phyloP scores from a whole-genome alignment of 2,888 invertebrate genomes.

The Sisyra nigra region DNA sequence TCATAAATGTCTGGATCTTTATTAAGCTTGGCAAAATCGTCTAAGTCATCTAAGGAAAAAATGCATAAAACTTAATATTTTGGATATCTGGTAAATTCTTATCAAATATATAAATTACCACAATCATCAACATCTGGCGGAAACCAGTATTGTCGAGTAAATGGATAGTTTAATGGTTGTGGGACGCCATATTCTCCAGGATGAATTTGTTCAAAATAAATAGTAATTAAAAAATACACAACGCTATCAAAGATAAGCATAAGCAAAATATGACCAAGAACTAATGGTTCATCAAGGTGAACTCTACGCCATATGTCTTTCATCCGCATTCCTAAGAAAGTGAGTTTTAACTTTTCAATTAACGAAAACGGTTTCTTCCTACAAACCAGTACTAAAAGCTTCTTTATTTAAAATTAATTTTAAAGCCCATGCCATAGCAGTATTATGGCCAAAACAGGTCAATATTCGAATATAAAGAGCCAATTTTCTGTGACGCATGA shows the following conservation, averaged over 20 bases:
- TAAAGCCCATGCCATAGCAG: constrained; percentile 67
- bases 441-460: constrained; percentile 53
- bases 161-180: constrained; percentile 65
- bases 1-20: constrained; percentile 27
- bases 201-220: constrained; percentile 73
- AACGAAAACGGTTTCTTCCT: neutral
- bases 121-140: constrained; percentile 7
- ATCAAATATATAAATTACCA: neutral
- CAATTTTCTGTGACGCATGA: constrained; percentile 45
- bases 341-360: neutral
- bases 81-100: too few relatives aligned
- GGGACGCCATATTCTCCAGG: constrained; percentile 80
- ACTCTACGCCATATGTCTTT: constrained; percentile 41
- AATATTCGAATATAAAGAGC: constrained; percentile 39
- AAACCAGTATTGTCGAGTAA: constrained; percentile 41
- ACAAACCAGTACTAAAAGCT: constrained; percentile 40
- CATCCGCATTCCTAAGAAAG: constrained; percentile 40
- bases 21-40: constrained; percentile 12
- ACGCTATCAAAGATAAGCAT: constrained; percentile 54
- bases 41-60: constrained; percentile 28
- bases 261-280: constrained; percentile 51
- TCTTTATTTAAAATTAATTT: constrained; percentile 56
- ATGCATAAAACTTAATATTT: too few relatives aligned
- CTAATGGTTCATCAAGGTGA: constrained; percentile 48
- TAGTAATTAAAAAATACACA: constrained; percentile 56